phyloP scores from a whole-genome alignment of 1,140 invertebrate genomes.

The Pogonus chalceus region DNA sequence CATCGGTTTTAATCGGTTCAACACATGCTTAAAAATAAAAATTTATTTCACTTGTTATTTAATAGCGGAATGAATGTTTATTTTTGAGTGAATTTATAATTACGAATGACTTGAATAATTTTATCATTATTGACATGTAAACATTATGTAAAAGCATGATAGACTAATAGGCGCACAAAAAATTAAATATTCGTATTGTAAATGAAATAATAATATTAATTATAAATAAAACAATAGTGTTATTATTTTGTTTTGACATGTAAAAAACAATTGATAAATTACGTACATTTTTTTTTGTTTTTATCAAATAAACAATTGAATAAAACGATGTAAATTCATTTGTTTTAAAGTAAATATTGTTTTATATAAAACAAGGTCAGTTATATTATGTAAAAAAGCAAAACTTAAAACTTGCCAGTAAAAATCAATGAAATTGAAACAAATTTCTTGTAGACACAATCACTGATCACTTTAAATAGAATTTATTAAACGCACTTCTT shows the following conservation, averaged over 20 bases:
- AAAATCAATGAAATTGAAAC: constrained; percentile 1
- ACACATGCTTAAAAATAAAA: neutral
- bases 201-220: neutral
- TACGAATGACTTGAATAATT: no score
- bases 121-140: constrained; percentile 7
- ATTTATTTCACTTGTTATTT: neutral
- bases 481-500: neutral
- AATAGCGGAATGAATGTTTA: neutral
- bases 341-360: neutral
- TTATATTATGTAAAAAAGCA: neutral
- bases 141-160: constrained; percentile 6
- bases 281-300: neutral
- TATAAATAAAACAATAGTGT: neutral
- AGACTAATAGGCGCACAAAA: neutral
- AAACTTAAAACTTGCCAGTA: neutral
- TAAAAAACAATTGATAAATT: neutral
- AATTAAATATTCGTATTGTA: neutral
- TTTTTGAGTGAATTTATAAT: no score
- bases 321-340: neutral
- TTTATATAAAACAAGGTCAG: neutral
- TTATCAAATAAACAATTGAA: neutral
- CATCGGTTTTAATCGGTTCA: no score
- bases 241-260: neutral
- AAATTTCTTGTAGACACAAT: neutral
- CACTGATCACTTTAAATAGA: neutral